phyloP scores from a whole-genome alignment of 2,113 vertebrate species.

The Microcebus griseorufus region DNA sequence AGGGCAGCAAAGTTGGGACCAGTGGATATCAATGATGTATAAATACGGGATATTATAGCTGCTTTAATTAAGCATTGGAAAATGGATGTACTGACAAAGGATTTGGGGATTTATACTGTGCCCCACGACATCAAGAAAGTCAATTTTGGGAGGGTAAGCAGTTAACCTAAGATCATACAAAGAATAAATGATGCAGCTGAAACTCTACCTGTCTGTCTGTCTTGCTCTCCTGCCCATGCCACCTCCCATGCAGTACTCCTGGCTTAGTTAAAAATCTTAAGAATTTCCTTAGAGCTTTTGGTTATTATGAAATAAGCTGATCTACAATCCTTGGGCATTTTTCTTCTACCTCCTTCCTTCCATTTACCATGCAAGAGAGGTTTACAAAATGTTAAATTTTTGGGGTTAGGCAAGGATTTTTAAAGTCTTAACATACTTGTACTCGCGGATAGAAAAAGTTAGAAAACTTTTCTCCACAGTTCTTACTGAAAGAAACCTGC shows the following conservation, averaged over 20 bases:
- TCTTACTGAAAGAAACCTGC: not conserved
- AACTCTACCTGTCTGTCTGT: not conserved
- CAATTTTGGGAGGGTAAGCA: not conserved
- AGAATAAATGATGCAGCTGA: not conserved
- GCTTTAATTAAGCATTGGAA: not conserved
- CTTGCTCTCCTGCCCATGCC: not conserved
- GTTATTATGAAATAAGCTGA: not conserved
- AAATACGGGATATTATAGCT: not conserved
- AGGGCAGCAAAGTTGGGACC: not conserved
- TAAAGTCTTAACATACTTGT: not conserved
- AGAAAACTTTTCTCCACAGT: not conserved
- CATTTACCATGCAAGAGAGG: not conserved
- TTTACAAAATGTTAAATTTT: not conserved
- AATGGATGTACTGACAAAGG: not conserved
- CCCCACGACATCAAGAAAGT: not conserved
- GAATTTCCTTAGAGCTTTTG: constrained; percentile 8
- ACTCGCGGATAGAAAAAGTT: not conserved
- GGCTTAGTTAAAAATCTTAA: not conserved
- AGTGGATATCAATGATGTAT: not conserved
- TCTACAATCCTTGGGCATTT: not conserved
- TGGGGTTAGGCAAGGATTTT: not conserved
- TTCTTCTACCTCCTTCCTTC: not conserved
- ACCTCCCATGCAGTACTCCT: not conserved
- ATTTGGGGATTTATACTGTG: not conserved
- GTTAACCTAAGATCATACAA: not conserved